These are phyloP conservation scores for Acanthurus tractus DNA, from an alignment of 2,797 vertebrate species.

Conservation along the genomic window DNA sequence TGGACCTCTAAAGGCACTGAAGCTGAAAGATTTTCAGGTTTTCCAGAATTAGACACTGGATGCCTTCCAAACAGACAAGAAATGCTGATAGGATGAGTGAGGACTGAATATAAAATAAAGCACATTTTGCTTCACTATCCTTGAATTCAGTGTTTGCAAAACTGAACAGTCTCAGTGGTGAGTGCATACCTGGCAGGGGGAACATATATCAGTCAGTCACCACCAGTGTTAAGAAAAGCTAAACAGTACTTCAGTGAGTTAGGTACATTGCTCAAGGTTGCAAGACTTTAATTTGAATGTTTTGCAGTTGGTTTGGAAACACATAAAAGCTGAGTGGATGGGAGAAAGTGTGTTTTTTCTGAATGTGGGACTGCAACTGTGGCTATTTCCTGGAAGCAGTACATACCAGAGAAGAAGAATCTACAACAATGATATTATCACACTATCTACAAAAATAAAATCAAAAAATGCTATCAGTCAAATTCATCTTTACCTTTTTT, in stretches of 20 bases:
- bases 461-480: too few species aligned
- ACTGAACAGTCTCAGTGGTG: background rate
- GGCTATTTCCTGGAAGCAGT: background rate
- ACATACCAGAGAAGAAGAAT: too few species aligned
- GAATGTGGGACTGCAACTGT: background rate
- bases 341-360: background rate
- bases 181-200: background rate
- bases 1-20: background rate
- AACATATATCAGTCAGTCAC: background rate
- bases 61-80: background rate
- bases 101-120: too few species aligned
- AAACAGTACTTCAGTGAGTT: background rate
- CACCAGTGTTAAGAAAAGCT: background rate
- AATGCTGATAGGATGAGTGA: background rate
- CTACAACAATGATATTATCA: too few species aligned
- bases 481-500: too few species aligned
- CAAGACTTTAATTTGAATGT: background rate
- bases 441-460: too few species aligned
- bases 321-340: background rate
- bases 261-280: background rate
- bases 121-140: background rate
- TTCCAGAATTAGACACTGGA: background rate
- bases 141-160: background rate
- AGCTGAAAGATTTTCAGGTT: too few species aligned
- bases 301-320: background rate